phyloP scores from a whole-genome alignment of 2,113 vertebrate genomes.

The Platycercus adscitus region DNA sequence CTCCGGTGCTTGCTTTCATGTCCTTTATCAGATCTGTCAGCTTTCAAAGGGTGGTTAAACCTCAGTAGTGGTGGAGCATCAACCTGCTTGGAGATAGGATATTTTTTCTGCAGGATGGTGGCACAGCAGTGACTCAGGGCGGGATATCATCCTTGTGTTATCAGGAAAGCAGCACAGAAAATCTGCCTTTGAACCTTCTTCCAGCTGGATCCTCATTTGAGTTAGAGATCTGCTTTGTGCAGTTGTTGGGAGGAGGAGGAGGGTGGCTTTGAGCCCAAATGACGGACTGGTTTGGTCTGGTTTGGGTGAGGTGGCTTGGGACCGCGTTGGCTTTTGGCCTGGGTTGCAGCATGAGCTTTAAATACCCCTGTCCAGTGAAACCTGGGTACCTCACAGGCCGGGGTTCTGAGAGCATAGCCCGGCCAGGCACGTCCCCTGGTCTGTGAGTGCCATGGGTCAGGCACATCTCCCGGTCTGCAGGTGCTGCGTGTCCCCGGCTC shows the following conservation, averaged over 20 bases:
- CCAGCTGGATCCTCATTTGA: neutral
- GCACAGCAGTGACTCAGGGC: neutral
- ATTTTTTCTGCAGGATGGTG: neutral
- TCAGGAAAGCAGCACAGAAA: neutral
- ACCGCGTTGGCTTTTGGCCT: accelerated
- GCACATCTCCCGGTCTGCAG: neutral
- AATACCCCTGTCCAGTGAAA: accelerated
- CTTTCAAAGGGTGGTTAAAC: constrained; percentile 2
- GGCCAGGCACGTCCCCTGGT: neutral
- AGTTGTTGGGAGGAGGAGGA: neutral
- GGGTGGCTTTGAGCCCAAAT: neutral
- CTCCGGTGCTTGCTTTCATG: neutral
- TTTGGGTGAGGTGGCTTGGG: neutral
- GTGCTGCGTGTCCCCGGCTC: accelerated
- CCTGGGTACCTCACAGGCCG: accelerated
- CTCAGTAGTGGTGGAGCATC: constrained; percentile 9
- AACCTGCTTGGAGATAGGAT: neutral
- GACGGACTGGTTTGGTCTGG: neutral
- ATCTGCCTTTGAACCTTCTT: neutral
- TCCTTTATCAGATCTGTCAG: constrained; percentile 1
- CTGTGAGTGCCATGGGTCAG: neutral
- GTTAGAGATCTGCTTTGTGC: neutral
- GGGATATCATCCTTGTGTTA: constrained; percentile 2
- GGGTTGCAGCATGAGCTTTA: neutral
- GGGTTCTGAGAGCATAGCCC: accelerated